These are phyloP conservation scores for Urocynchramus pylzowi DNA, from an alignment of 2,113 vertebrate genomes.

Conservation along the genomic window DNA sequence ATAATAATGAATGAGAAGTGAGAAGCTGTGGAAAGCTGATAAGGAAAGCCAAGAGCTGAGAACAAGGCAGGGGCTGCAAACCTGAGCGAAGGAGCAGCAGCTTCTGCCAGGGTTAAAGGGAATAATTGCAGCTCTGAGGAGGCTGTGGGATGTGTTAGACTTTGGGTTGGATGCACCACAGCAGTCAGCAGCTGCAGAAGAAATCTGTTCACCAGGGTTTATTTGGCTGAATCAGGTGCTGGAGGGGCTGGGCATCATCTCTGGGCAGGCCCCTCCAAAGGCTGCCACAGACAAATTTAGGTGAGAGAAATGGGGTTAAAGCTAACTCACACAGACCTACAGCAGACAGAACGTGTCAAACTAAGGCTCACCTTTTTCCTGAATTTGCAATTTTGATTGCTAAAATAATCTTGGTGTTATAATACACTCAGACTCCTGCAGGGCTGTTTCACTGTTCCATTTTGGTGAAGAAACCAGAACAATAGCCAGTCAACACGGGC, in stretches of 20 bases:
- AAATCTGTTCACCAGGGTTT: neutral
- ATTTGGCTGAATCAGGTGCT: neutral
- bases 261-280: neutral
- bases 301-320: neutral
- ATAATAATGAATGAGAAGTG: slow-evolving; percentile 10
- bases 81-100: neutral
- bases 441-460: neutral
- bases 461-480: neutral
- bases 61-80: neutral
- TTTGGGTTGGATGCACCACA: neutral
- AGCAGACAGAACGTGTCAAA: neutral
- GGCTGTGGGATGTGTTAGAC: neutral
- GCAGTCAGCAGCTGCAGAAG: neutral
- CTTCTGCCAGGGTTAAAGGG: neutral
- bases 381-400: neutral
- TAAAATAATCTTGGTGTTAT: neutral
- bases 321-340: neutral
- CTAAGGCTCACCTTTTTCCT: neutral
- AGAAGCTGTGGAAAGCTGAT: neutral
- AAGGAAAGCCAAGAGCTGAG: neutral
- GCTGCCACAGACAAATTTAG: neutral
- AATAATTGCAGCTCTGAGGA: neutral
- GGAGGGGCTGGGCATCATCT: neutral
- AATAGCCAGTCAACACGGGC: neutral
- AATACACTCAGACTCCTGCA: neutral